These are phyloP conservation scores for Gymnopithys bicolor DNA, from an alignment of 2,797 vertebrate species.

Conservation along the genomic window DNA sequence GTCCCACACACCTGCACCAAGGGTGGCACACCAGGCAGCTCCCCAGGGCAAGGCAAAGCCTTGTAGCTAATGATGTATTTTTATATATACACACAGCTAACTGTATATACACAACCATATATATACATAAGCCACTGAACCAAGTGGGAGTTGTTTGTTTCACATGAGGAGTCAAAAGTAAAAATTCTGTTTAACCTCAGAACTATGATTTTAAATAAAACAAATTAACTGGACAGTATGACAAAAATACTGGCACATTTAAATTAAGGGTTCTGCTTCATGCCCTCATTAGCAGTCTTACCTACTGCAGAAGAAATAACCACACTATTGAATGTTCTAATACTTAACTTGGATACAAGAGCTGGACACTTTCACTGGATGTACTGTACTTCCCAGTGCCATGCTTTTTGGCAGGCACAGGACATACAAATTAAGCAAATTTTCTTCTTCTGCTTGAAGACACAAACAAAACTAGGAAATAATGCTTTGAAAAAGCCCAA, in stretches of 20 bases:
- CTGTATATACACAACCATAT: background rate
- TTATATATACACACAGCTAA: background rate
- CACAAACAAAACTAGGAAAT: background rate
- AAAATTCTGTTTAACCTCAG: background rate
- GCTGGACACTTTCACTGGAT: background rate
- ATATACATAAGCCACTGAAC: background rate
- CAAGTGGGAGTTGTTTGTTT: background rate
- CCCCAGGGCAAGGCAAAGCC: background rate
- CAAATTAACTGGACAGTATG: background rate
- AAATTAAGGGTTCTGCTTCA: background rate
- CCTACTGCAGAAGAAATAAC: background rate
- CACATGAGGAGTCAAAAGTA: background rate
- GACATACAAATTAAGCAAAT: background rate
- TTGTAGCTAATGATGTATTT: background rate
- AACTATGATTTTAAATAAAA: background rate
- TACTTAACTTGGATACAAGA: background rate
- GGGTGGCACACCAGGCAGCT: background rate
- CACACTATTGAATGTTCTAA: background rate
- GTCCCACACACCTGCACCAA: background rate
- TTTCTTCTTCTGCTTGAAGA: constrained; percentile 12
- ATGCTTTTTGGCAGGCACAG: background rate
- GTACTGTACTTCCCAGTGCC: background rate
- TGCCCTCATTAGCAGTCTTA: background rate
- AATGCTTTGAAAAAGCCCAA: background rate
- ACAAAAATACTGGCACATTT: background rate